Evolutionary conservation across 2,113 vertebrate species (phyloP).

Genomic region (western clawed frog (Xenopus tropicalis)): DNA sequence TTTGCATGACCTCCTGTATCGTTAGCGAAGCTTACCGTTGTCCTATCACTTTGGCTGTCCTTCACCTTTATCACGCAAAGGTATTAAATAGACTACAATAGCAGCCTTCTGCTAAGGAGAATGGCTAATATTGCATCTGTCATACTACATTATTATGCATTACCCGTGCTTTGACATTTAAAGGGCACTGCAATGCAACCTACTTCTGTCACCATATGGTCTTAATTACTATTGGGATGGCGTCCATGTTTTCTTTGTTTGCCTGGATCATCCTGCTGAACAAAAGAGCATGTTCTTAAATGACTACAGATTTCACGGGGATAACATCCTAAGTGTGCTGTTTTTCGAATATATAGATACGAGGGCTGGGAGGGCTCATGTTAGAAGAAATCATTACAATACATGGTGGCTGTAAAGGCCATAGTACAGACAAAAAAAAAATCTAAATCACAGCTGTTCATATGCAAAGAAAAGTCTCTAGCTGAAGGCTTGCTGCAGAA

Average conservation of each 20-base stretch:
- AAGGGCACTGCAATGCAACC: conserved; percentile 27
- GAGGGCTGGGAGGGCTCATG: too few species aligned
- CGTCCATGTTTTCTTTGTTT: conserved; percentile 20
- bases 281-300: not conserved
- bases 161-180: conserved; percentile 32
- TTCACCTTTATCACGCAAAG: conserved; percentile 12
- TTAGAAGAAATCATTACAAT: too few species aligned
- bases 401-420: too few species aligned
- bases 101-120: conserved; percentile 19
- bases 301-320: conserved; percentile 1
- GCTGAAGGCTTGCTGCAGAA: too few species aligned
- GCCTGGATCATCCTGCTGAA: conserved; percentile 16
- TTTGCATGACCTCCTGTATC: not conserved
- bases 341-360: not conserved
- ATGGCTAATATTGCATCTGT: conserved; percentile 15
- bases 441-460: too few species aligned
- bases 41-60: not conserved
- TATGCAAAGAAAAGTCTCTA: too few species aligned
- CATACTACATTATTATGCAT: conserved; percentile 26
- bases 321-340: not conserved
- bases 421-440: too few species aligned
- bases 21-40: not conserved
- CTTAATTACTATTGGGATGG: conserved; percentile 36
- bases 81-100: not conserved
- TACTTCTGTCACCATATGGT: conserved; percentile 38